phyloP scores from a whole-genome alignment of 2,797 vertebrate species.

The Sebastolobus alascanus region DNA sequence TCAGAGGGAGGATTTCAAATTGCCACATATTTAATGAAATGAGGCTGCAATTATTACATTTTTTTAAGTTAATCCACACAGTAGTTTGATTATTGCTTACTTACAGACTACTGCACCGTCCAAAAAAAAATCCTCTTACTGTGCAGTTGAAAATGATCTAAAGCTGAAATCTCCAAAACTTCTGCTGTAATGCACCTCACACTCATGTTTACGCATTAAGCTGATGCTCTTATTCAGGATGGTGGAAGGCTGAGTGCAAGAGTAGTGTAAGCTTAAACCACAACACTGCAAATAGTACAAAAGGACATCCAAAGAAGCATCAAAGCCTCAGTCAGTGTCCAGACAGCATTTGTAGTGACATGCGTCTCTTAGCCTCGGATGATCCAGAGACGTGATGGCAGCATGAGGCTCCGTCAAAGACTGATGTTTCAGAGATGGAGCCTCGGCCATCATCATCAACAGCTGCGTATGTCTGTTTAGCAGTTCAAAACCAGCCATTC shows the following conservation, averaged over 20 bases:
- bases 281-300: background rate
- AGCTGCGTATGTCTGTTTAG: constrained; percentile 2
- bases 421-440: background rate
- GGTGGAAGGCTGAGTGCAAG: constrained; percentile 19
- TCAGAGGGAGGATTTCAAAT: constrained; percentile 6
- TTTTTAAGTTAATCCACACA: background rate
- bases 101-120: background rate
- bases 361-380: background rate
- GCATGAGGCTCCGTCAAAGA: background rate
- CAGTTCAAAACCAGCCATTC: background rate
- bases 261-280: constrained; percentile 15
- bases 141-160: constrained; percentile 11
- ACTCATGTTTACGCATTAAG: constrained; percentile 22
- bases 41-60: constrained; percentile 9
- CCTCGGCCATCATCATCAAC: background rate
- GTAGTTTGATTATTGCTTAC: constrained; percentile 6
- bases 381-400: background rate
- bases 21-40: constrained; percentile 18
- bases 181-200: constrained; percentile 12
- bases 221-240: constrained; percentile 34
- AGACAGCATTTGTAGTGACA: background rate
- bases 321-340: background rate
- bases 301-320: constrained; percentile 13
- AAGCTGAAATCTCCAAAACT: constrained; percentile 17
- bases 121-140: background rate